Evolutionary conservation across 1,140 invertebrate genomes (phyloP), one percentile per base, ranked within the genome.

Genomic region (Eupristina koningsbergeri): DNA sequence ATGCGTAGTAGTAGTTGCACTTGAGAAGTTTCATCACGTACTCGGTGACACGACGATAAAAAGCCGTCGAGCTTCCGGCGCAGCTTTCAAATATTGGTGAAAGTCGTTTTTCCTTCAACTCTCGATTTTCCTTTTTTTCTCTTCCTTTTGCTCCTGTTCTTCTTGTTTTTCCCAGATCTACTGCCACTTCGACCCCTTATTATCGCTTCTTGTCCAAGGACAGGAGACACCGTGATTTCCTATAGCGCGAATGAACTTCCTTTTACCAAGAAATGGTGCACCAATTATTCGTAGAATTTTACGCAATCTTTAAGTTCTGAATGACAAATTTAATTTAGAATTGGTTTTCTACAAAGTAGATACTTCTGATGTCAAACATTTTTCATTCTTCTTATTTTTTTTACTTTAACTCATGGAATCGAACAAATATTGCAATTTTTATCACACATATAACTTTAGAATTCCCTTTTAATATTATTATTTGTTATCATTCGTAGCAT

Each of bases 21-120:
- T 85, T 86, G 85, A 85, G 78, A 45, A 87, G 87, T 87, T 81
- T 80, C 83, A 84, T 87, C 87, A 87, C 87, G 87, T 86, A 86
- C 75, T 84, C 80, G 73, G 86, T 86, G 86, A 86, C 84, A 84
- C 80, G 84, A 83, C 80, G 79, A 87, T 86, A 86, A 85, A 87
- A 86, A 87, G 84, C 82, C 84, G 86, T 85, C 83, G 86, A 80
- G 83, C 75, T 83, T 83, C 82, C 36, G 85, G 83, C 86, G 77
- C 74, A 36, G 83, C 79, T 84, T 83, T 80, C 86, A 84, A 86
- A 87, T 87, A 86, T 87, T 87, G 81, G 78, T 84, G 80, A 81
- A 82, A 84, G 84, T 76, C 63, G 13, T 26, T 63, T 78, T 61
- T 63, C 58, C 50, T 50, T n/a, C n/a, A n/a, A 11, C 29, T 34